These are phyloP conservation scores for Dinocampus coccinellae DNA, from an alignment of 2,888 invertebrate genomes.

Conservation along the genomic window DNA sequence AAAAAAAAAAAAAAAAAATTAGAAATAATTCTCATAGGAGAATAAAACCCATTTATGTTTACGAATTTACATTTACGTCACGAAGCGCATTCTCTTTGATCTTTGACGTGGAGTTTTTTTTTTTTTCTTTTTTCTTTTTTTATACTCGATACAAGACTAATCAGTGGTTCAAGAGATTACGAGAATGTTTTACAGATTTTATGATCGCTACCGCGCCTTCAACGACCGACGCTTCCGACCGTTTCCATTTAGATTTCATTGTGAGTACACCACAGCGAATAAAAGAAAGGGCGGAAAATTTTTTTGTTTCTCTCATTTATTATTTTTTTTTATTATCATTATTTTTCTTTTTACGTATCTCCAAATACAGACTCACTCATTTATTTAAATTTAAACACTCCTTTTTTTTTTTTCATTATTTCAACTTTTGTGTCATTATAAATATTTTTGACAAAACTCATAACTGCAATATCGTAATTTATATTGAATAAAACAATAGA, in stretches of 20 bases:
- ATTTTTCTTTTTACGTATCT: no score
- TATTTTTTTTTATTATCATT: slow-evolving; percentile 17
- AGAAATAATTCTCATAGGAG: not conserved
- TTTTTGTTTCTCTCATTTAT: slow-evolving; percentile 15
- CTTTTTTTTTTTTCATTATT: slow-evolving; percentile 3
- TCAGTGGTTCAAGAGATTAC: slow-evolving; percentile 35
- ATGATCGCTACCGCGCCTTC: slow-evolving; percentile 69
- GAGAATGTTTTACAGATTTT: slow-evolving; percentile 66
- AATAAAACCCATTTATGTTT: not conserved
- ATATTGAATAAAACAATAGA: not conserved
- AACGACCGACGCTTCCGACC: slow-evolving; percentile 59
- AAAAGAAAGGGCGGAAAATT: slow-evolving; percentile 7
- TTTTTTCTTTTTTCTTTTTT: not conserved
- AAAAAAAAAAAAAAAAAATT: not conserved
- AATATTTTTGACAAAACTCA: not conserved
- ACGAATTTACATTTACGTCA: slow-evolving; percentile 20
- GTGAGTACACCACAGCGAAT: slow-evolving; percentile 54
- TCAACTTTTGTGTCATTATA: not conserved
- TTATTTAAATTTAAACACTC: slow-evolving; percentile 12
- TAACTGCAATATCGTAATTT: not conserved
- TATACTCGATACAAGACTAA: slow-evolving; percentile 3
- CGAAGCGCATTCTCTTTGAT: not conserved
- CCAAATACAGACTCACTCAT: not conserved
- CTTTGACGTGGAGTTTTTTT: not conserved
- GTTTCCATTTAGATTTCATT: slow-evolving; percentile 65